Conservation (phyloP, 1,140 invertebrate species). For the Bombus superbus region DNA sequence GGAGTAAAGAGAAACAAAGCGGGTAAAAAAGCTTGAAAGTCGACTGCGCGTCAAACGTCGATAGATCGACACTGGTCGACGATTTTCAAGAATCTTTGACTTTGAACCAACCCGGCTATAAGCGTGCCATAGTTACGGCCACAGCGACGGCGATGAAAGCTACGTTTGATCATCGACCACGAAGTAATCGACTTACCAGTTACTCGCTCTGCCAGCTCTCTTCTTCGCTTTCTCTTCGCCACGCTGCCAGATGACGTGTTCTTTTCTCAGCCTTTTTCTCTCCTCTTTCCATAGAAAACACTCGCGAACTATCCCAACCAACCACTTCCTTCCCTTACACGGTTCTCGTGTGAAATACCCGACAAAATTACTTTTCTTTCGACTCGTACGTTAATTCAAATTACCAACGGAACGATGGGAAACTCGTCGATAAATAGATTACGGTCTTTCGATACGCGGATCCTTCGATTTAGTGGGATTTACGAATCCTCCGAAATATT, state of each 20-base stretch:
- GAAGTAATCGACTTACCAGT: constrained; percentile 70
- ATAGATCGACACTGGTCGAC: constrained; percentile 1
- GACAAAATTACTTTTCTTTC: too few species aligned
- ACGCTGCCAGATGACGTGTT: not conserved
- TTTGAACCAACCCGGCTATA: constrained; percentile 33
- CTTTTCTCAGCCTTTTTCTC: not conserved
- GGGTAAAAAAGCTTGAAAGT: too few species aligned
- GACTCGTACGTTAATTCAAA: too few species aligned
- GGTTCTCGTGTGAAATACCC: not conserved
- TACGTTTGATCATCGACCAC: constrained; percentile 69
- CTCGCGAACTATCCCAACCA: constrained; percentile 33
- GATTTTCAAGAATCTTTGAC: constrained; percentile 51
- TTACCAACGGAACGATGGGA: too few species aligned
- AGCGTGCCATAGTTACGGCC: constrained; percentile 38
- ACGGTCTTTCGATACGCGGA: too few species aligned
- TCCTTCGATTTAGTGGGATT: too few species aligned
- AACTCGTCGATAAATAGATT: too few species aligned
- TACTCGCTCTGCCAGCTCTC: constrained; percentile 19
- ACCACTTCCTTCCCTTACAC: constrained; percentile 13
- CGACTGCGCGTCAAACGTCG: not conserved
- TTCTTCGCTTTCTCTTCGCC: not conserved
- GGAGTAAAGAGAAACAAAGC: too few species aligned
- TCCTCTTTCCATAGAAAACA: constrained; percentile 13
- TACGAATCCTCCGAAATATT: too few species aligned
- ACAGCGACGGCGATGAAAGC: constrained; percentile 62